These are phyloP conservation scores for Sebastes jordani DNA, from an alignment of 2,797 vertebrate species.

Conservation along the genomic window DNA sequence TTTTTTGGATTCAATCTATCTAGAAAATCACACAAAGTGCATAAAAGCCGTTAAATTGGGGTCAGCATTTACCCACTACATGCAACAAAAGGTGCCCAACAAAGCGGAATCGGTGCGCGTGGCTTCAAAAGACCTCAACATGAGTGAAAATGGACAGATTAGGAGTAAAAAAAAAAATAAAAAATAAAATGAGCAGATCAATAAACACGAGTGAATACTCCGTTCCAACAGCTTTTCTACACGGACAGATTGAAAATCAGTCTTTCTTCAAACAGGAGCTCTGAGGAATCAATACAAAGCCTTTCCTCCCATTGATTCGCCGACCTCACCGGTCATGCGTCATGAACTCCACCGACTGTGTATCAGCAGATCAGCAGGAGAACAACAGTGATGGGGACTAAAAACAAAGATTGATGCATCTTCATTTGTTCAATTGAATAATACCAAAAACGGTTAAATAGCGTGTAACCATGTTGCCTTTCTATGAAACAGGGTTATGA, in stretches of 20 bases:
- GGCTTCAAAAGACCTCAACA: not conserved
- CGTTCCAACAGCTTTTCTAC: conserved; percentile 8
- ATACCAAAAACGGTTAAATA: conserved; percentile 15
- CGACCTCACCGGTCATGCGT: conserved; percentile 26
- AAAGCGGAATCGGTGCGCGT: not conserved
- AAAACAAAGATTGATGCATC: not conserved
- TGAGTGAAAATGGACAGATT: conserved; percentile 6
- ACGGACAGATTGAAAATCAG: not conserved
- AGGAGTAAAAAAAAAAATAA: rapidly evolving
- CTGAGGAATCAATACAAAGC: conserved; percentile 36
- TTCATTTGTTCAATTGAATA: conserved; percentile 15
- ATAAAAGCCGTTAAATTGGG: not conserved
- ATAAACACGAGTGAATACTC: conserved; percentile 28
- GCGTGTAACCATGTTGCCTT: conserved; percentile 19
- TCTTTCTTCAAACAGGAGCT: conserved; percentile 31
- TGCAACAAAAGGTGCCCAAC: not conserved
- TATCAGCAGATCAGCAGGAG: conserved; percentile 25
- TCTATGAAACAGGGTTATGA: conserved; percentile 15
- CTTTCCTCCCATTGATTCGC: conserved; percentile 43
- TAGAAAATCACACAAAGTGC: not conserved
- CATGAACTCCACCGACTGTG: not conserved
- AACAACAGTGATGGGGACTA: not conserved
- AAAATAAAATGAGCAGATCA: not conserved
- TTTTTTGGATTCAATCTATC: not conserved
- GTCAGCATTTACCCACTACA: not conserved